Base-by-base conservation (phyloP, 2,888 invertebrate genomes). In the Erebia aethiops region DNA sequence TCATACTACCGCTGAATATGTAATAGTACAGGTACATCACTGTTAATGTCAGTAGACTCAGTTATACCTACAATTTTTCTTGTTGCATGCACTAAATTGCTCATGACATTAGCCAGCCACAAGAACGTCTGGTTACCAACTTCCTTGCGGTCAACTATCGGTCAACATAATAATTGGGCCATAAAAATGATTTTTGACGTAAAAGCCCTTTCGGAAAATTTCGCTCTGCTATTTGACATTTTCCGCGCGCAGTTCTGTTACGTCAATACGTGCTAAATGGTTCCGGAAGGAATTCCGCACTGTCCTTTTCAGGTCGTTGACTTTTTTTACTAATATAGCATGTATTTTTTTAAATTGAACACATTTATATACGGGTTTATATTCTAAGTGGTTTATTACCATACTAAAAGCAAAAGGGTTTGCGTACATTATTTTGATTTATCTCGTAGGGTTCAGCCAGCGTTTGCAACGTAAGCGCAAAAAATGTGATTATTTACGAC, bases 171-270 rank as follows among this genome's bases (percentile, higher is more conserved):
- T 66, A 61, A 61, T 66, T 60, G 62, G 62, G 51, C 66, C 57
- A 72, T 72, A 69, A 60, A 66, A 69, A 62, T 68, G 35, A 13
- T 41, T 72, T 63, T 56, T 72, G 72, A 67, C 70, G 70, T 70
- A 70, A 64, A 63, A 67, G 52, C 54, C n/a, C 3, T 58, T 70
- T 51, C 18, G 67, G 49, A 64, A 72, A 60, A 56, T 58, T 69
- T 62, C 69, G 46, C 58, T 57, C 56, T 18, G 65, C 16, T 35
- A 57, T 62, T 35, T 71, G 73, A 73, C 71, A 71, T 71, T 73
- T 58, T 66, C 66, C 57, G 52, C 46, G 46, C 41, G 57, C 43
- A 46, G 21, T 66, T 66, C 57, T 63, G 68, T 73, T 71, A 71
- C 64, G 69, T 60, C 52, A 64, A 43, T 71, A 67, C 1, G 26